Evolutionary conservation across 2,888 invertebrate species (phyloP), one percentile per base, ranked within the genome.

Genomic region (Slavum lentiscoides): DNA sequence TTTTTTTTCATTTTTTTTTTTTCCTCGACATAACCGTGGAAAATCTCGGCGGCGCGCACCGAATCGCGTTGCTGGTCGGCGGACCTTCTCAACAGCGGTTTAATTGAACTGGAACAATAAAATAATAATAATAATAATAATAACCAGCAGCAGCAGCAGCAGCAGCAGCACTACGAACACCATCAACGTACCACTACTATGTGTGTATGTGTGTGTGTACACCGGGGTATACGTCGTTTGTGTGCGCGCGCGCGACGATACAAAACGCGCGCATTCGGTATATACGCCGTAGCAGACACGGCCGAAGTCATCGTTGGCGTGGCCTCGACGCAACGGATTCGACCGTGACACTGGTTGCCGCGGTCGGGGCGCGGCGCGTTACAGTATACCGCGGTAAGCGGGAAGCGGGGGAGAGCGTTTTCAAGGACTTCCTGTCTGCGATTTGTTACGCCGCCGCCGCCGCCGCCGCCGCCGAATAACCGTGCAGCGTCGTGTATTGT

Each of bases 341-440:
- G 77, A 77, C 77, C 77, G 77, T 77, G 77, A 77, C 77, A 77
- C 77, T 77, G 11, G 70, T 69, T 74, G n/a, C n/a, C n/a, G n/a
- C n/a, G n/a, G n/a, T n/a, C n/a, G n/a, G n/a, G n/a, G n/a, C n/a
- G n/a, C n/a, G n/a, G n/a, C n/a, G n/a, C n/a, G n/a, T n/a, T n/a
- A n/a, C n/a, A n/a, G n/a, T n/a, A n/a, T n/a, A n/a, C n/a, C n/a
- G n/a, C 77, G 69, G 7, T 69, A 61, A 69, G 77, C 62, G 74
- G 11, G 73, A 11, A 61, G 59, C 39, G 37, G 77, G 39, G 70
- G 70, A 70, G 77, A 62, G 77, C 77, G 77, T 69, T 77, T 75
- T 77, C 77, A 77, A 77, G 77, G 77, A 77, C 77, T 77, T 77
- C 77, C 77, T 77, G 77, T 77, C 77, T 77, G 77, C 77, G 77